Evolutionary conservation across 2,888 invertebrate species (phyloP).

Genomic region (Drosophila nigricruria): DNA sequence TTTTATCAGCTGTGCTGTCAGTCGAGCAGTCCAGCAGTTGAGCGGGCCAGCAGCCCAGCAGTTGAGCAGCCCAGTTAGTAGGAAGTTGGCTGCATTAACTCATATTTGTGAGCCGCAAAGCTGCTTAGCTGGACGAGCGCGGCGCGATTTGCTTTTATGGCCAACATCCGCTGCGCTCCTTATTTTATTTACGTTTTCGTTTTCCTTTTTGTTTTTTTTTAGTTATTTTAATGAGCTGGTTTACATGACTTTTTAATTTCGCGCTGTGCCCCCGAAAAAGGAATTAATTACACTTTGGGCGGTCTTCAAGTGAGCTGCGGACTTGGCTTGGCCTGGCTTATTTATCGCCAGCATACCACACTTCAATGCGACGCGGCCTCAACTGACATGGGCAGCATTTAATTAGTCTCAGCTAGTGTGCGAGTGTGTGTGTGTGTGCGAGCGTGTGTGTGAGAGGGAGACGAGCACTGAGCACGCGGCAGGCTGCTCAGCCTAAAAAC

Average conservation of each 20-base stretch:
- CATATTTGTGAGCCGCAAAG: conserved; percentile 27
- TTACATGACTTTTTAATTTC: conserved; percentile 86
- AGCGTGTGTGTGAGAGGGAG: background rate
- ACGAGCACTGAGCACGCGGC: background rate
- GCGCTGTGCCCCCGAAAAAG: conserved; percentile 81
- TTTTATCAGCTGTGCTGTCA: conserved; percentile 26
- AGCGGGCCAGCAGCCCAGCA: background rate
- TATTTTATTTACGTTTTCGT: background rate
- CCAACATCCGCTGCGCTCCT: conserved; percentile 54
- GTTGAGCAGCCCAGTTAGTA: conserved; percentile 6
- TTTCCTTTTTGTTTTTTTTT: conserved; percentile 20
- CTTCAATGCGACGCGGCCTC: conserved; percentile 67
- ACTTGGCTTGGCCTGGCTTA: conserved; percentile 47
- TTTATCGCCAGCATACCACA: conserved; percentile 75
- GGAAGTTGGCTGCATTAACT: conserved; percentile 32
- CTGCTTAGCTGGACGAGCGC: conserved; percentile 16
- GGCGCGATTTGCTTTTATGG: conserved; percentile 57
- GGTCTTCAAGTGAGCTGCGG: conserved; percentile 67
- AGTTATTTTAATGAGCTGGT: conserved; percentile 86
- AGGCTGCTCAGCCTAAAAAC: background rate
- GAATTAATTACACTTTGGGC: conserved; percentile 85
- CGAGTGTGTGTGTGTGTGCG: background rate
- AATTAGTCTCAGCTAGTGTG: conserved; percentile 54
- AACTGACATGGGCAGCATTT: conserved; percentile 78
- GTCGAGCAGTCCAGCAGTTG: background rate